phyloP scores from a whole-genome alignment of 35 echinoderm and acorn worm species.

The Lytechinus pictus region DNA sequence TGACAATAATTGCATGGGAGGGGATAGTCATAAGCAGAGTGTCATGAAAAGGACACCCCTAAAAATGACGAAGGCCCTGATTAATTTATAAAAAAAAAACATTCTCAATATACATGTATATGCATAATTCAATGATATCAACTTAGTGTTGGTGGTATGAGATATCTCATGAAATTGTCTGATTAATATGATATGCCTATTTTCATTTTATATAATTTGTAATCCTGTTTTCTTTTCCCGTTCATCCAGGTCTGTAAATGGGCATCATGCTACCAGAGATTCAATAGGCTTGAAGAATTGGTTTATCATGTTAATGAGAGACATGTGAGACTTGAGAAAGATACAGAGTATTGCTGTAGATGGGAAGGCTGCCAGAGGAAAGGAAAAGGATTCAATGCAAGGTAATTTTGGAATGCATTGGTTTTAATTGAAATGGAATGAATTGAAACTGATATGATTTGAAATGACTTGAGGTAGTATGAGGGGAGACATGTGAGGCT shows the following conservation, averaged over 20 bases:
- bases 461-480: too few species aligned
- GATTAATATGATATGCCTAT: too few species aligned
- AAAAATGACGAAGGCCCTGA: too few species aligned
- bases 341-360: slow-evolving; percentile 85
- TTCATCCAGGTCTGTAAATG: slow-evolving; percentile 74
- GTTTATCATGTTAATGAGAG: slow-evolving; percentile 92
- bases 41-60: too few species aligned
- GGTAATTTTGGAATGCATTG: slow-evolving; percentile 47
- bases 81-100: too few species aligned
- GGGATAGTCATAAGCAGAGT: too few species aligned
- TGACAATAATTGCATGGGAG: too few species aligned
- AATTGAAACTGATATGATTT: not conserved
- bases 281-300: slow-evolving; percentile 74
- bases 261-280: slow-evolving; percentile 82
- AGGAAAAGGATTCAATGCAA: slow-evolving; percentile 97
- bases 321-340: slow-evolving; percentile 88
- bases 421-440: not conserved
- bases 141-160: too few species aligned
- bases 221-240: not conserved
- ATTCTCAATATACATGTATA: too few species aligned
- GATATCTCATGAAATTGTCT: too few species aligned
- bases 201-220: too few species aligned
- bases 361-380: slow-evolving; percentile 93
- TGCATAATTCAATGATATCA: too few species aligned
- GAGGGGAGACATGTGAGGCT: slow-evolving; percentile 88